Base-by-base conservation (phyloP, 2,888 invertebrate species). In the Catocala fraxini region DNA sequence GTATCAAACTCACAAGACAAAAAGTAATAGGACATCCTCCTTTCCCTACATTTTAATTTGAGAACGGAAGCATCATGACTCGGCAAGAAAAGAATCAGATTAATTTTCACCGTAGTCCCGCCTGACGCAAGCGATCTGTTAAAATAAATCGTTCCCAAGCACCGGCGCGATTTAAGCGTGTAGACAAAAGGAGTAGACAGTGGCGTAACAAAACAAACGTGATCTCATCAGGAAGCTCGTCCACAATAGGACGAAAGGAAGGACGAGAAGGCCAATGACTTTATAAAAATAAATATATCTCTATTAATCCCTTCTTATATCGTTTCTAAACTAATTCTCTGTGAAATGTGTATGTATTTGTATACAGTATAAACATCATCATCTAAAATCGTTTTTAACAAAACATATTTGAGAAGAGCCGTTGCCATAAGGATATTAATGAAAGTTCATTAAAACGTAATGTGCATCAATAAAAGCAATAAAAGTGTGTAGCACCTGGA, bases 61-160 rank as follows among this genome's bases (percentile, higher is more conserved):
- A 88, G 87, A 88, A 89, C 93, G 93, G 93, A 92, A 92, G 91
- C 91, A 81, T 81, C 86, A 86, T 93, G 93, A 93, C 90, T 91
- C 81, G 80, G 79, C 93, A 84, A 82, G 88, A 91, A 91, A 88
- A 86, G 79, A 83, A 87, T 86, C 88, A 86, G 88, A 92, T 92
- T 91, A 89, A 89, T 92, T 88, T 89, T 84, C 88, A 86, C 80
- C 80, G 86, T 81, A 81, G 84, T 82, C 76, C 79, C 81, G 75
- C 42, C 61, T 70, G 72, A 75, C 80, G 78, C 82, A 79, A 75
- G 77, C 79, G 73, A 80, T 82, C 77, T 77, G 80, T 85, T 75
- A 81, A 85, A 87, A 89, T 87, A 87, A 89, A 89, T 89, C 84
- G 83, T 82, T 86, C 82, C 79, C 78, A 85, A 86, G 83, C 83